A percentile compares a stretch with the other conserved stretches of the same genome.
Evolutionary conservation across 2,113 vertebrate genomes (phyloP).

Genomic region (Ophthalmolycus amberensis): DNA sequence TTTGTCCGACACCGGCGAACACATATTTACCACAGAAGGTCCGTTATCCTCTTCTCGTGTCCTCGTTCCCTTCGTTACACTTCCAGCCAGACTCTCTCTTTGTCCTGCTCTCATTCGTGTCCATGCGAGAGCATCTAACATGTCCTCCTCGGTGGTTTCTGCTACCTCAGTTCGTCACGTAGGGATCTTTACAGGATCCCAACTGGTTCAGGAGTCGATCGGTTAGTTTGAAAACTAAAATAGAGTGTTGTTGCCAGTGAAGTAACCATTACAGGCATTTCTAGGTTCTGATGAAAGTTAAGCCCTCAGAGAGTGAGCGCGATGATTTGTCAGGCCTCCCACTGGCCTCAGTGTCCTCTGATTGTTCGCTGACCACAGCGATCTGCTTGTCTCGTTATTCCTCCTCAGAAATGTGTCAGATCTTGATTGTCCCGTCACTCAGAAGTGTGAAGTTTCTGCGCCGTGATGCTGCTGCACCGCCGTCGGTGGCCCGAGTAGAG

Average conservation of each 20-base stretch:
- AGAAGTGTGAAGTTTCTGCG: conserved; percentile 1
- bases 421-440: conserved; percentile 57
- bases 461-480: not conserved
- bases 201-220: not conserved
- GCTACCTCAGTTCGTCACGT: conserved; percentile 66
- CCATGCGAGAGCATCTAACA: not conserved
- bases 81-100: no score
- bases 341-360: not conserved
- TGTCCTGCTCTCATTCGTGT: not conserved
- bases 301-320: not conserved
- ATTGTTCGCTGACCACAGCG: not conserved
- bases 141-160: conserved; percentile 8
- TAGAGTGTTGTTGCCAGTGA: not conserved
- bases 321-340: conserved; percentile 18
- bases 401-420: conserved; percentile 16
- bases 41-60: not conserved
- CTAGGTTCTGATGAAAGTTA: not conserved
- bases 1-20: not conserved
- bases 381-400: not conserved
- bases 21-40: not conserved
- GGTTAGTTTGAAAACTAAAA: not conserved
- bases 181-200: conserved; percentile 14
- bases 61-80: not conserved
- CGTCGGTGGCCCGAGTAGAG: not conserved
- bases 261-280: not conserved